A percentile compares a stretch with the other conserved stretches of the same genome.
phyloP scores from a whole-genome alignment of 2,888 invertebrate genomes.

The Bugulina stolonifera region DNA sequence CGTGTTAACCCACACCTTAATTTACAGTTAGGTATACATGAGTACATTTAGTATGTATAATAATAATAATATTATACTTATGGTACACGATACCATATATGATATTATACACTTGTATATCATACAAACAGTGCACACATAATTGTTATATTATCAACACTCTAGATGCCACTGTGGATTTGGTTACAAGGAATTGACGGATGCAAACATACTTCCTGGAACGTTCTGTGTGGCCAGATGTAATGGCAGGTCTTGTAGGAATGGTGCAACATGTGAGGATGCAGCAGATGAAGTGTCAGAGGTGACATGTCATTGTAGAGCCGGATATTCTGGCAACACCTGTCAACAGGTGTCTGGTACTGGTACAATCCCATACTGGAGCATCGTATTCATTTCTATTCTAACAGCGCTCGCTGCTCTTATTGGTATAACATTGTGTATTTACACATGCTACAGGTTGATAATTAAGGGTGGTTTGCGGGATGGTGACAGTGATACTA shows the following conservation, averaged over 20 bases:
- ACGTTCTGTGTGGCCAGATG: constrained; percentile 19
- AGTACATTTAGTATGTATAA: too few relatives aligned
- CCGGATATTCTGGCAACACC: background rate
- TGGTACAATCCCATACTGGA: background rate
- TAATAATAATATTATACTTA: too few relatives aligned
- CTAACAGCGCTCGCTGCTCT: background rate
- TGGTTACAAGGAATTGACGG: background rate
- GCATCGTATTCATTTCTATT: background rate
- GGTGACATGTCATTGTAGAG: background rate
- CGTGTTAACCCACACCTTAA: too few relatives aligned
- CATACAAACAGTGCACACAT: too few relatives aligned
- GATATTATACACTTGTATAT: too few relatives aligned
- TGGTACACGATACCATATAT: too few relatives aligned
- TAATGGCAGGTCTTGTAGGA: background rate
- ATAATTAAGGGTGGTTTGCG: background rate
- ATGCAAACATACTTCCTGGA: background rate
- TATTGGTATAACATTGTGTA: background rate
- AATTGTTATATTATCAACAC: too few relatives aligned
- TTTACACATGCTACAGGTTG: constrained; percentile 3
- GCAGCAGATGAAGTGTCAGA: constrained; percentile 9
- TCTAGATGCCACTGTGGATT: constrained; percentile 22
- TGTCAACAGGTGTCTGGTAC: background rate
- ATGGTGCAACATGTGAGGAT: background rate
- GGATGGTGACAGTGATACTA: background rate
- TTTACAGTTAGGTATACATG: too few relatives aligned